Percentiles rank a stretch among this genome's conserved stretches.
These are phyloP conservation scores for Drosophila villosipedis DNA, from an alignment of 2,888 invertebrate genomes.

Conservation along the genomic window DNA sequence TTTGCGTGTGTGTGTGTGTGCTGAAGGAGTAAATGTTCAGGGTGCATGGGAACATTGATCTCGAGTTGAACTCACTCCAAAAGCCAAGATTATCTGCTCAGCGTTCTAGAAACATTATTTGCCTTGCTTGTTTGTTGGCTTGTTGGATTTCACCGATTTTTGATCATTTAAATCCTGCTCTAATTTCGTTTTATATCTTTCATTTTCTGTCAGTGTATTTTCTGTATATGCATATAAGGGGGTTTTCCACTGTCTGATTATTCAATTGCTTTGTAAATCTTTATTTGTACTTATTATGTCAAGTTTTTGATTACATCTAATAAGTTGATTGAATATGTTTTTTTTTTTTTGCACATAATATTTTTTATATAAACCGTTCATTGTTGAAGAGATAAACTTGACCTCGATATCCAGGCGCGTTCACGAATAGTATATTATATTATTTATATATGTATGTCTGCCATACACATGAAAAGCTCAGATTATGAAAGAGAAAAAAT, in stretches of 20 bases:
- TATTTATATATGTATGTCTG: neutral
- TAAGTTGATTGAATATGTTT: conserved; percentile 26
- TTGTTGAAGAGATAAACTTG: neutral
- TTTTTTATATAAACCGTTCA: conserved; percentile 7
- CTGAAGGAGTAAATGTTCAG: neutral
- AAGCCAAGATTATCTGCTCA: neutral
- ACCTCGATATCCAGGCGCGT: neutral
- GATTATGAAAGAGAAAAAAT: neutral
- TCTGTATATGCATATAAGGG: conserved; percentile 13
- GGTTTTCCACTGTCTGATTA: conserved; percentile 34
- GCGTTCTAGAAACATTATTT: neutral
- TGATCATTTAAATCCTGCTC: neutral
- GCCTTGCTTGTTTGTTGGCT: neutral
- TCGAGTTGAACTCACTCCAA: neutral
- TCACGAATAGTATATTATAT: neutral
- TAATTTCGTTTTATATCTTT: conserved; percentile 12
- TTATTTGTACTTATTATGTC: conserved; percentile 41
- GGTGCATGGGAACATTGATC: conserved; percentile 12
- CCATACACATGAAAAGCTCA: neutral
- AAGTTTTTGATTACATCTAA: conserved; percentile 47
- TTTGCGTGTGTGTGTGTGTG: neutral
- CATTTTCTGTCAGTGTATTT: conserved; percentile 9
- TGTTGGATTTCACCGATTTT: neutral
- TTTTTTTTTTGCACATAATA: conserved; percentile 4
- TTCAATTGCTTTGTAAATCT: conserved; percentile 53